phyloP scores from a whole-genome alignment of 2,888 invertebrate genomes.

The Hirtodrosophila alboralis region DNA sequence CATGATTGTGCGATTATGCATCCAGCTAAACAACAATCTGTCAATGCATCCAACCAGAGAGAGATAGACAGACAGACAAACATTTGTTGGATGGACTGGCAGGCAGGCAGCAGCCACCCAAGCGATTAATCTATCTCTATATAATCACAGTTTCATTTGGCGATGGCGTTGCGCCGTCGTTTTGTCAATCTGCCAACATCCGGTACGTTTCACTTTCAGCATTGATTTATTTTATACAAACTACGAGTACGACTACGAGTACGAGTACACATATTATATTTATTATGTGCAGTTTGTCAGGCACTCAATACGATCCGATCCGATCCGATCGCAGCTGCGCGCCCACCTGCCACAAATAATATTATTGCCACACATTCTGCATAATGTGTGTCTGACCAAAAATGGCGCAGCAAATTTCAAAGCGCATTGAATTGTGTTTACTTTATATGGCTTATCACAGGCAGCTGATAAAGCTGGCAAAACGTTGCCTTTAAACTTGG shows the following conservation, averaged over 20 bases:
- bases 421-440: conserved; percentile 68
- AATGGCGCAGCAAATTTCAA: conserved; percentile 70
- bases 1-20: conserved; percentile 77
- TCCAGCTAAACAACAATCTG: conserved; percentile 71
- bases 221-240: conserved; percentile 72
- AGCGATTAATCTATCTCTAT: conserved; percentile 62
- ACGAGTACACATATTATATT: no score
- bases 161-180: conserved; percentile 42
- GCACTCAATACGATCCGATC: conserved; percentile 22
- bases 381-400: conserved; percentile 44
- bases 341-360: conserved; percentile 68
- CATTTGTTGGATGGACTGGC: conserved; percentile 41
- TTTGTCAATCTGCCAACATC: conserved; percentile 76
- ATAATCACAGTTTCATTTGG: conserved; percentile 53
- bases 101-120: conserved; percentile 73
- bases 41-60: conserved; percentile 74
- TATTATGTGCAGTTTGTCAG: conserved; percentile 78
- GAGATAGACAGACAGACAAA: conserved; percentile 7
- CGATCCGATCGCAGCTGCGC: conserved; percentile 55
- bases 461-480: conserved; percentile 56
- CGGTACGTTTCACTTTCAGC: conserved; percentile 78
- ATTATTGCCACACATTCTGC: conserved; percentile 35
- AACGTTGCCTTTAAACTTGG: conserved; percentile 55
- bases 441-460: conserved; percentile 67
- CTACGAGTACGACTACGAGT: conserved; percentile 50